Percentiles rank a stretch among this genome's conserved stretches.
phyloP scores from a whole-genome alignment of 37 sponge, comb jelly and placozoan species.

The Halichondria panicea region DNA sequence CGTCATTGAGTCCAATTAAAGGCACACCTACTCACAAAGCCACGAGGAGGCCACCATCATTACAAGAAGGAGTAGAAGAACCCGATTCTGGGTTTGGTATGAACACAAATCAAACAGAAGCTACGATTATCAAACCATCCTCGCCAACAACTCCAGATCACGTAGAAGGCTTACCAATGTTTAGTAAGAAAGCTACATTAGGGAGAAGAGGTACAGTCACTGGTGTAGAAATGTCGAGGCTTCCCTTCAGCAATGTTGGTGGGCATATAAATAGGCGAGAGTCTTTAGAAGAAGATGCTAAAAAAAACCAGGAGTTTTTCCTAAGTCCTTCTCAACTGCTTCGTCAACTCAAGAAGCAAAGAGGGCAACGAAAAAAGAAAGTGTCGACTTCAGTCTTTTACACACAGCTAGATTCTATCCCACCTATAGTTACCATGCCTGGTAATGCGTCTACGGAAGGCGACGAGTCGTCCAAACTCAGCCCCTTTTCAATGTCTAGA shows the following conservation, averaged over 20 bases:
- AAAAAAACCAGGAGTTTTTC: not conserved
- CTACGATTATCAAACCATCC: not conserved
- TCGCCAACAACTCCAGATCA: too few relatives aligned
- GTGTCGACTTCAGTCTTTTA: not conserved
- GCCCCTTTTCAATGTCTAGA: too few relatives aligned
- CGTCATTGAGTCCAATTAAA: not conserved
- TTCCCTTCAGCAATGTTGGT: constrained; percentile 4
- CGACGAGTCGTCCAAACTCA: too few relatives aligned
- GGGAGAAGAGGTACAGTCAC: not conserved
- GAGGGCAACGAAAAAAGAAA: not conserved
- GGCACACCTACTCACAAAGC: not conserved
- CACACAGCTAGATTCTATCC: too few relatives aligned
- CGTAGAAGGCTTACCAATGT: too few relatives aligned
- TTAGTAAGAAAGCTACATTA: too few relatives aligned
- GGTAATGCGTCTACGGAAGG: too few relatives aligned
- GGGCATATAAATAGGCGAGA: not conserved
- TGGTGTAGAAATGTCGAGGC: not conserved
- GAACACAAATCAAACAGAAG: not conserved
- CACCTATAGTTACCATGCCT: too few relatives aligned
- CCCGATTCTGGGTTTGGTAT: not conserved
- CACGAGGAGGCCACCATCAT: too few relatives aligned
- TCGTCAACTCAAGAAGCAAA: not conserved
- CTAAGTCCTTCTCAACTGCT: constrained; percentile 17
- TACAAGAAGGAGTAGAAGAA: too few relatives aligned
- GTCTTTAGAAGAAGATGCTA: too few relatives aligned